phyloP scores from a whole-genome alignment of 64 coral and sea anemone species.

The Stichodactyla mertensii region DNA sequence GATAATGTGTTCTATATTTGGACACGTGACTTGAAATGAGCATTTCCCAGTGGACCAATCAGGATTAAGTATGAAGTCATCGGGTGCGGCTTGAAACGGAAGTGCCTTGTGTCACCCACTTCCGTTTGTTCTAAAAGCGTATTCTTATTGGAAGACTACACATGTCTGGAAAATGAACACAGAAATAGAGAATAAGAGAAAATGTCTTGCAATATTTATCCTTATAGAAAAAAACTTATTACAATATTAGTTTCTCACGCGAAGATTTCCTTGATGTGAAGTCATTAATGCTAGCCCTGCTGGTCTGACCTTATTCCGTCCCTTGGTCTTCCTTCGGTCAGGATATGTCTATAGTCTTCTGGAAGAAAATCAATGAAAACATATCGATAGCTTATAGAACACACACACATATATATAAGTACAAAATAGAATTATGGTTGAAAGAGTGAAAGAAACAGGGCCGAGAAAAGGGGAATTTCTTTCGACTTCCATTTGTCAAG shows the following conservation, averaged over 20 bases:
- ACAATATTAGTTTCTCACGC: neutral
- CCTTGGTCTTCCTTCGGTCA: neutral
- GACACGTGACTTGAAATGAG: constrained; percentile 57
- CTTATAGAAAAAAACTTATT: neutral
- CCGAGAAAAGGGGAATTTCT: neutral
- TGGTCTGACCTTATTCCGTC: neutral
- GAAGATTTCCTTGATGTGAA: neutral
- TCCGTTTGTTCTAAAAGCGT: constrained; percentile 5
- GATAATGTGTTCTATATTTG: constrained; percentile 35
- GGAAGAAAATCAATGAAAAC: neutral
- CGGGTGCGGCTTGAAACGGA: constrained; percentile 36
- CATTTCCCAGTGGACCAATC: constrained; percentile 40
- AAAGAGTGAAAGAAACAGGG: neutral
- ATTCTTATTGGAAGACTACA: neutral
- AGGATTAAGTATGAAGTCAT: constrained; percentile 26
- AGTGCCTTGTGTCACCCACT: constrained; percentile 12
- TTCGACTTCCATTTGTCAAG: neutral
- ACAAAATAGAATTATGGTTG: neutral
- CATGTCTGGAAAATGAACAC: neutral
- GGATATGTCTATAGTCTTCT: neutral
- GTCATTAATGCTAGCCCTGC: neutral
- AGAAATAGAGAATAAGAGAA: neutral
- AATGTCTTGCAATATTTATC: neutral
- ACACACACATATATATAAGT: neutral
- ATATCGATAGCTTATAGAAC: neutral